Evolutionary conservation across 1,140 invertebrate species (phyloP).

Genomic region (Brachionus calyciflorus): DNA sequence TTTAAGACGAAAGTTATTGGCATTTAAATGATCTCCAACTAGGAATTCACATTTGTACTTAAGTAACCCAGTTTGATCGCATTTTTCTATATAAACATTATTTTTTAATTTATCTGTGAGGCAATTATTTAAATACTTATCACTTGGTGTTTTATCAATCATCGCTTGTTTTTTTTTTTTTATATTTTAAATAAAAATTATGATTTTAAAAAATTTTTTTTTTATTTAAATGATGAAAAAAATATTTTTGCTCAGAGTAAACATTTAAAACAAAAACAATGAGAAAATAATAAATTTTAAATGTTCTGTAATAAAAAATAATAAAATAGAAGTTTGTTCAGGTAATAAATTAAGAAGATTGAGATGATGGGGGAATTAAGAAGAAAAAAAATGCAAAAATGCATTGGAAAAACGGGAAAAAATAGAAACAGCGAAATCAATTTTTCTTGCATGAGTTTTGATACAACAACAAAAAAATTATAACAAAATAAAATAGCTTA

Average conservation of each 20-base stretch:
- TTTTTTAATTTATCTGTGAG: conserved; percentile 4
- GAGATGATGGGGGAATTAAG: not conserved
- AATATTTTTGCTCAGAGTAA: conserved; percentile 24
- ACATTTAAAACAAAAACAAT: conserved; percentile 34
- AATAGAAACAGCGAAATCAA: conserved; percentile 14
- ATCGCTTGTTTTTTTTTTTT: not conserved
- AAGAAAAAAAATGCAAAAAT: too few species aligned
- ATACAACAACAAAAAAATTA: not conserved
- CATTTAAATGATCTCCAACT: not conserved
- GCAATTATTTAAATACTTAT: conserved; percentile 10
- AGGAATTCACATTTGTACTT: conserved; percentile 30
- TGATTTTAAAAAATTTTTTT: too few species aligned
- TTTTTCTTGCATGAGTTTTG: conserved; percentile 30
- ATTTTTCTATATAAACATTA: conserved; percentile 21
- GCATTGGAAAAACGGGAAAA: not conserved
- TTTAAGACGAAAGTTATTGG: not conserved
- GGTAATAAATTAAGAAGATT: conserved; percentile 41
- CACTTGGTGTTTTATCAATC: conserved; percentile 15
- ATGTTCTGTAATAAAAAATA: conserved; percentile 9
- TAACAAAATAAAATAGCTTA: conserved; percentile 26
- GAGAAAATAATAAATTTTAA: conserved; percentile 30
- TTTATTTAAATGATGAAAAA: not conserved
- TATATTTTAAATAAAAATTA: too few species aligned
- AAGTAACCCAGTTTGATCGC: not conserved
- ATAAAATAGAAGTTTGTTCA: conserved; percentile 22